Evolutionary conservation across 2,797 vertebrate genomes (phyloP).

Genomic region (Siniperca obscura): DNA sequence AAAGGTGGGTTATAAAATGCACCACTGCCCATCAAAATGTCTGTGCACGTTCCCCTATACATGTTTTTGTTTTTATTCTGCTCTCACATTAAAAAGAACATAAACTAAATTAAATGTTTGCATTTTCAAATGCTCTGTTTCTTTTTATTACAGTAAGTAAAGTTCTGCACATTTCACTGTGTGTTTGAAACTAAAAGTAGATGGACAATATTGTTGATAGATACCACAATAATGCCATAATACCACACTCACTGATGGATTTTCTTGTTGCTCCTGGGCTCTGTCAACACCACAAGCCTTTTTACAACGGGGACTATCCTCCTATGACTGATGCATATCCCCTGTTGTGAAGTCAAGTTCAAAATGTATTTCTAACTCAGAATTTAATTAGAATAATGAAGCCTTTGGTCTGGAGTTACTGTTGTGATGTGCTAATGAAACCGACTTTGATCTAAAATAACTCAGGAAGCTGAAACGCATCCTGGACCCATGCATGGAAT

Average conservation of each 20-base stretch:
- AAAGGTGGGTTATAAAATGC: neutral
- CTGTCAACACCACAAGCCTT: slow-evolving; percentile 1
- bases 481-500: slow-evolving; percentile 48
- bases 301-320: slow-evolving; percentile 4
- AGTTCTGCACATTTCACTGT: neutral
- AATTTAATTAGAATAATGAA: slow-evolving; percentile 76
- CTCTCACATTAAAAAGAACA: slow-evolving; percentile 1
- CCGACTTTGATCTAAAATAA: slow-evolving; percentile 79
- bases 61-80: neutral
- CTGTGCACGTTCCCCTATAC: neutral
- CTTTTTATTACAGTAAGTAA: neutral
- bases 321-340: slow-evolving; percentile 24
- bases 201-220: neutral
- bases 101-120: slow-evolving; percentile 13
- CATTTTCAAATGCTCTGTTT: neutral
- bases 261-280: slow-evolving; percentile 18
- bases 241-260: slow-evolving; percentile 5
- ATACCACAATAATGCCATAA: slow-evolving; percentile 4
- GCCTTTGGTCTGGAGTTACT: slow-evolving; percentile 60
- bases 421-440: slow-evolving; percentile 79
- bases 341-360: slow-evolving; percentile 49
- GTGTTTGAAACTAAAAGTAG: slow-evolving; percentile 3
- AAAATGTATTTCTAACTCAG: slow-evolving; percentile 71
- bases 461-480: slow-evolving; percentile 49
- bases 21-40: neutral